Evolutionary conservation across 2,797 vertebrate species (phyloP), one percentile per base, ranked within the genome.

Genomic region (Oreonectes daqikongensis): DNA sequence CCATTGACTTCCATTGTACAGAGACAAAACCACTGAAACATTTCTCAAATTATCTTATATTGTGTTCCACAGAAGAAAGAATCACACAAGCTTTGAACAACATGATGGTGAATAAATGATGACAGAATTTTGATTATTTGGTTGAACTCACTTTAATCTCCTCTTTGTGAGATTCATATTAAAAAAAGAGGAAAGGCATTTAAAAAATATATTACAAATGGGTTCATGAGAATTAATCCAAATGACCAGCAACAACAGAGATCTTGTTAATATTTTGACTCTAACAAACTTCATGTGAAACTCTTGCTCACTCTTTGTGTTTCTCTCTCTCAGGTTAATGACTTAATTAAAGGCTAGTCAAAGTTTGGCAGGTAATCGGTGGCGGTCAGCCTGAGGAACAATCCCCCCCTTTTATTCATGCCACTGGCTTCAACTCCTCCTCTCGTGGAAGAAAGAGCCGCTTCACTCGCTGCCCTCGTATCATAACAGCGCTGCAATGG

Each of bases 361-460:
- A 70, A 75, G 83, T 81, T 84, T 90, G 86, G 85, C 86, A 68
- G 22, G 71, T 68, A 78, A 64, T 84, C 81, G 69, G 81, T 72
- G 81, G 52, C 66, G 24, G 81, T 75, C 32, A n/a, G 72, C 73
- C 48, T 40, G 35, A 65, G 81, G 85, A 91, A 93, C 90, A 92
- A 92, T 89, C 85, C 57, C 70, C 57, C 59, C 78, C 88, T 89
- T 92, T 92, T 90, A 92, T 93, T 89, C 86, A 86, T 81, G 77
- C 86, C 86, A 84, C 84, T 67, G 83, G 83, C 77, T 79, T 68
- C 44, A 63, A 24, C 72, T 75, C 74, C 80, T 22, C 24, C n/a
- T 72, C 35, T 7, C 6, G 12, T 84, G 67, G 70, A 75, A 83
- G 40, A 79, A 81, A 88, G 73, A 85, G 71, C 73, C 81, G 59